Evolutionary conservation across 2,888 invertebrate genomes (phyloP).

Genomic region (Ennomos erosarius): DNA sequence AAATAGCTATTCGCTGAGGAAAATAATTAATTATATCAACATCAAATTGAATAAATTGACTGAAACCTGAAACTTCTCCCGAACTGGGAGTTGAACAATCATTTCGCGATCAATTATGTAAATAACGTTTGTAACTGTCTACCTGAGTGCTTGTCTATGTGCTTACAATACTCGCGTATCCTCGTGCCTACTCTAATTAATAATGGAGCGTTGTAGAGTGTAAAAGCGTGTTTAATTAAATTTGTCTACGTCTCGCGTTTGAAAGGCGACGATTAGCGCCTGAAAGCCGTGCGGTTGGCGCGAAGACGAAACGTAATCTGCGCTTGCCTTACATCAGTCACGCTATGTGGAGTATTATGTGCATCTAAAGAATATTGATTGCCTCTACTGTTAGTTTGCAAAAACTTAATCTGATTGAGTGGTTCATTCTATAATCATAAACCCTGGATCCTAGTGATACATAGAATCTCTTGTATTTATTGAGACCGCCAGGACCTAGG

Average conservation of each 20-base stretch:
- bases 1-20: conserved; percentile 19
- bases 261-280: conserved; percentile 73
- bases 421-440: conserved; percentile 1
- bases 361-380: conserved; percentile 17
- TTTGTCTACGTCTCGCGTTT: conserved; percentile 70
- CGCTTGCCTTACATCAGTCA: conserved; percentile 41
- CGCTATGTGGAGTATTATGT: conserved; percentile 12
- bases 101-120: conserved; percentile 36
- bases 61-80: conserved; percentile 30
- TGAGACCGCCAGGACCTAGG: no score
- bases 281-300: conserved; percentile 61
- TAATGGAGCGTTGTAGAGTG: conserved; percentile 61
- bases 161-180: conserved; percentile 19
- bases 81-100: conserved; percentile 31
- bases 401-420: conserved; percentile 16
- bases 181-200: conserved; percentile 59
- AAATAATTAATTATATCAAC: conserved; percentile 34
- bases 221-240: conserved; percentile 76
- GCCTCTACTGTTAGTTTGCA: conserved; percentile 15
- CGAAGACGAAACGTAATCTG: conserved; percentile 51
- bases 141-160: conserved; percentile 36
- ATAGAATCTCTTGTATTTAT: no score
- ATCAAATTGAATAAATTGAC: conserved; percentile 32
- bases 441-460: no score
- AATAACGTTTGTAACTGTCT: conserved; percentile 32